A percentile compares a stretch with the other conserved stretches of the same genome.
Conservation (phyloP, 2,113 vertebrate genomes). For the Rhinolophus ferrumequinum region DNA sequence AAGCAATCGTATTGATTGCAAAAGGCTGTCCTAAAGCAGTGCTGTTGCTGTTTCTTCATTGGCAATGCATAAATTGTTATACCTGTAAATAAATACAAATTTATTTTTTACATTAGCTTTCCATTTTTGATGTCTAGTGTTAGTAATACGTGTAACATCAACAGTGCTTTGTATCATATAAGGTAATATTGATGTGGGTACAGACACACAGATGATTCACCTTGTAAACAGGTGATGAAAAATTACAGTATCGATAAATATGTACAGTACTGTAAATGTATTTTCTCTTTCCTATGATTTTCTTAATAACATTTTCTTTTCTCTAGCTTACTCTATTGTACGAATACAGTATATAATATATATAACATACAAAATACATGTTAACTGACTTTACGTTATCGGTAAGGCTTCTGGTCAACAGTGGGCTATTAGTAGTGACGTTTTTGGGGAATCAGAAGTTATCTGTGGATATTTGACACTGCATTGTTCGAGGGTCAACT, state of each 20-base stretch:
- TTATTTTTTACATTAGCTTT: background rate
- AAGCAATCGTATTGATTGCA: background rate
- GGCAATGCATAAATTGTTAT: too few relatives aligned
- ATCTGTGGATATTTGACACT: background rate
- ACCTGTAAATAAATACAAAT: fast-evolving
- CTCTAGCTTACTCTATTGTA: background rate
- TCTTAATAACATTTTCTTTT: background rate
- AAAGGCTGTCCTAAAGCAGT: background rate
- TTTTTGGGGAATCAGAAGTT: background rate
- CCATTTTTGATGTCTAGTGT: background rate
- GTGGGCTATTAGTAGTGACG: too few relatives aligned
- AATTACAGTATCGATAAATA: background rate
- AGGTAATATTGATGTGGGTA: background rate
- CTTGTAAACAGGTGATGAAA: background rate
- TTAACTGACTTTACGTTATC: too few relatives aligned
- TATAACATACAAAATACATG: too few relatives aligned
- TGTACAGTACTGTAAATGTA: background rate
- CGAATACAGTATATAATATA: background rate
- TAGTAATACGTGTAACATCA: too few relatives aligned
- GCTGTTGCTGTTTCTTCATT: background rate
- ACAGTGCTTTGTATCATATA: background rate
- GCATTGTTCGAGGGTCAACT: background rate
- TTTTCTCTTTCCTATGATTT: background rate
- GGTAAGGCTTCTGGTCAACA: too few relatives aligned
- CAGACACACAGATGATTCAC: background rate